Conservation (phyloP, 2,797 vertebrate genomes). For the Microctenopoma steveboyesi region DNA sequence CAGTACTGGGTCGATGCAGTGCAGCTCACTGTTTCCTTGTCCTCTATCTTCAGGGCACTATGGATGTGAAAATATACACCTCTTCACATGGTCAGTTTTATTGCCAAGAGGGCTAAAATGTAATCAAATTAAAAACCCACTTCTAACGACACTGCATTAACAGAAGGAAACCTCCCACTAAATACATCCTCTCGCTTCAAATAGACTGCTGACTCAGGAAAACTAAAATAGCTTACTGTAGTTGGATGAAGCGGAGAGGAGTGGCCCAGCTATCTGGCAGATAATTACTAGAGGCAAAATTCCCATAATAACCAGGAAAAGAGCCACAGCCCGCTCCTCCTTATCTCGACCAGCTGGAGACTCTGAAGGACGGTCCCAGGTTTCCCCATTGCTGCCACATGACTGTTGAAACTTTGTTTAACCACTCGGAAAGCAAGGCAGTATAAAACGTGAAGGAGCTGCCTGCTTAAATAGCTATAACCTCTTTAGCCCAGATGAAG, state of each 20-base stretch:
- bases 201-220: constrained; percentile 25
- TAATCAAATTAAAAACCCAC: constrained; percentile 2
- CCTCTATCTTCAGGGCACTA: not conserved
- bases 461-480: not conserved
- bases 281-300: constrained; percentile 71
- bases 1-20: constrained; percentile 12
- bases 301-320: constrained; percentile 68
- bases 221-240: constrained; percentile 24
- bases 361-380: not conserved
- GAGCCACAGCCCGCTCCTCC: constrained; percentile 49
- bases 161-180: constrained; percentile 17
- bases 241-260: constrained; percentile 56
- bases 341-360: constrained; percentile 19
- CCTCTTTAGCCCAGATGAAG: no score
- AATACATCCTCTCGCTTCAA: constrained; percentile 26
- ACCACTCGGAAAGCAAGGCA: not conserved
- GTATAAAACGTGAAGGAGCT: not conserved
- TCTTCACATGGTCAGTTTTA: not conserved
- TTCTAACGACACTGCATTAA: constrained; percentile 7
- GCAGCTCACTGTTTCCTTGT: constrained; percentile 2
- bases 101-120: not conserved
- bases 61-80: constrained; percentile 3
- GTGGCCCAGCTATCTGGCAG: constrained; percentile 56
- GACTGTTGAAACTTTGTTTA: not conserved
- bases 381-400: not conserved